Base-by-base conservation (phyloP, 2,113 vertebrate genomes). In the Rhineura floridana region DNA sequence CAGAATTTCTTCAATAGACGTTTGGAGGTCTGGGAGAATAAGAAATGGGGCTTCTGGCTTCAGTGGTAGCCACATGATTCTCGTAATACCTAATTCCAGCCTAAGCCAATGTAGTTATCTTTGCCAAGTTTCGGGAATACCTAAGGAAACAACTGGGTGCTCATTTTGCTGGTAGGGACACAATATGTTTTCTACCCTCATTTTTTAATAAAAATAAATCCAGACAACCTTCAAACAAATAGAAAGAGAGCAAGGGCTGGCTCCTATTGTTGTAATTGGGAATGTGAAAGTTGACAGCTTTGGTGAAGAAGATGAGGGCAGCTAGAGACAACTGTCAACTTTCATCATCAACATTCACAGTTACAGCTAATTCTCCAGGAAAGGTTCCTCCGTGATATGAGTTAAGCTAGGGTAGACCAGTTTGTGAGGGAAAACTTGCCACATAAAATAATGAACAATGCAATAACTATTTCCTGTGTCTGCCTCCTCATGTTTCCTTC, bases 81-180 rank as follows among this genome's bases (percentile, higher is more conserved):
- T 72, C 33, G 65, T 30, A 30, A 72, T 36, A 21, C 70, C 13
- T 39, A 33, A 8, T 70, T 83, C 21, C 67, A 70, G 3, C 81
- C 90, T 75, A 63, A 78, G 76, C 48, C 81, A 88, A 83, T 0
- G 1, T 75, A 89, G 89, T 91, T 87, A 89, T 90, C 69, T 84
- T 81, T 87, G 85, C 83, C 88, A 92, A 73, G 46, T 65, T 59
- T 72, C 84, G 75, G 25, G 59, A 73, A 89, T 59, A 36, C 2
- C 39, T 55, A 63, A 0, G 0, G 55, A 78, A 62, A 19, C 12
- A 92, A 65, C 69, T 76, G 39, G 63, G 81, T 85, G 79, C 46
- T 52, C 12, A 90, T 0, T 81, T 82, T 63, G 84, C 76, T 81
- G 65, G 0, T 39, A 84, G 80, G 88, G 81, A 88, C 87, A 84